These are phyloP conservation scores for Chalcosyrphus nemorum DNA, from an alignment of 2,888 invertebrate species.

Conservation along the genomic window DNA sequence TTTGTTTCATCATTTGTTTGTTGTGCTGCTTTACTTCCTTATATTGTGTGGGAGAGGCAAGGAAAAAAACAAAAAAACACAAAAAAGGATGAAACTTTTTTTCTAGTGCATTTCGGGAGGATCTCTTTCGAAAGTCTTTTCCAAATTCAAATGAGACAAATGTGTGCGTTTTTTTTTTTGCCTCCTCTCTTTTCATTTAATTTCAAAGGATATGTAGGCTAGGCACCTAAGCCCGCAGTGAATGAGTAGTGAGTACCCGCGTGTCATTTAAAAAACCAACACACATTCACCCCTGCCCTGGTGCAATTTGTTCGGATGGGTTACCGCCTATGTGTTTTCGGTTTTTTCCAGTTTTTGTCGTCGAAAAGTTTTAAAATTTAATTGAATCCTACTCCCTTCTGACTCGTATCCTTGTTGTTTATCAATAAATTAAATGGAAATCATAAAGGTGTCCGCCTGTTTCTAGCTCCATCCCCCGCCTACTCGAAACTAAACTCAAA, in stretches of 20 bases:
- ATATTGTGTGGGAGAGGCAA: constrained; percentile 10
- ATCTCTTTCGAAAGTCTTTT: neutral
- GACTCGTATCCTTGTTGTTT: constrained; percentile 13
- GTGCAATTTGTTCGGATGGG: constrained; percentile 11
- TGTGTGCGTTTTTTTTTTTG: constrained; percentile 18
- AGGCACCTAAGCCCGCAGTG: too few relatives aligned
- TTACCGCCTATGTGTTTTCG: constrained; percentile 6
- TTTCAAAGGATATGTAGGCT: constrained; percentile 9
- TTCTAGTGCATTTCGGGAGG: constrained; percentile 47
- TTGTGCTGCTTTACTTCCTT: too few relatives aligned
- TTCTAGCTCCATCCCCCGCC: neutral
- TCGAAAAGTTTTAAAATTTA: constrained; percentile 52
- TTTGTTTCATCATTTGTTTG: constrained; percentile 54
- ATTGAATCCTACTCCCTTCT: constrained; percentile 19
- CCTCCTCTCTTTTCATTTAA: constrained; percentile 11
- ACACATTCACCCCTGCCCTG: neutral
- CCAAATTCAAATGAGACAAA: constrained; percentile 56
- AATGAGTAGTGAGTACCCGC: too few relatives aligned
- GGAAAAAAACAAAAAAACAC: constrained; percentile 37
- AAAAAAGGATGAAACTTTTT: constrained; percentile 63
- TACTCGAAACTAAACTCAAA: neutral
- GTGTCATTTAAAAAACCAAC: neutral
- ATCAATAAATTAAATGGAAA: constrained; percentile 52
- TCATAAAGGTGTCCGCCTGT: constrained; percentile 48
- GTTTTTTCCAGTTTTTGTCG: constrained; percentile 11